Evolutionary conservation across 2,888 invertebrate genomes (phyloP).

Genomic region (Fragum sueziense): DNA sequence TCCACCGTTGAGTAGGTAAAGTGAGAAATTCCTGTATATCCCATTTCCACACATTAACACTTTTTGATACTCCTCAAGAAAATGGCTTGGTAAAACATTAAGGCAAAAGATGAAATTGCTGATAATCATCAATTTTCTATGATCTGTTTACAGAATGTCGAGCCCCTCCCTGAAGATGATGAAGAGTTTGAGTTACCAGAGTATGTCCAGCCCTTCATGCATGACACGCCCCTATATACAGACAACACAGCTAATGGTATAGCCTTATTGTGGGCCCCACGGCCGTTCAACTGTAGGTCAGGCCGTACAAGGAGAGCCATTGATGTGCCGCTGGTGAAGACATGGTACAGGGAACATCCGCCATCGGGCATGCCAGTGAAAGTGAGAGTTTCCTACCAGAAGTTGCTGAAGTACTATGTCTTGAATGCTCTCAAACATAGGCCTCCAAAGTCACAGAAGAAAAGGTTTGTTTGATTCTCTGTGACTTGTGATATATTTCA

Average conservation of each 20-base stretch:
- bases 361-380: constrained; percentile 91
- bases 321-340: constrained; percentile 98
- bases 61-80: too few relatives aligned
- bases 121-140: too few relatives aligned
- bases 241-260: constrained; percentile 99
- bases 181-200: constrained; percentile 96
- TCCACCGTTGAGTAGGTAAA: too few relatives aligned
- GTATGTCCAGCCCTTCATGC: constrained; percentile 94
- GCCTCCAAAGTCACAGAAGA: constrained; percentile 99
- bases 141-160: constrained; percentile 86
- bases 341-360: constrained; percentile 88
- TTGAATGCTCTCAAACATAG: constrained; percentile 98
- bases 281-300: constrained; percentile 98
- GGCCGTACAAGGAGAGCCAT: constrained; percentile 96
- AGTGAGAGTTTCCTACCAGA: constrained; percentile 99
- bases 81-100: too few relatives aligned
- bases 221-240: constrained; percentile 97
- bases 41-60: too few relatives aligned
- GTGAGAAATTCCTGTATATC: too few relatives aligned
- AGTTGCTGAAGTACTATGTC: constrained; percentile 98
- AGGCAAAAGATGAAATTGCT: too few relatives aligned
- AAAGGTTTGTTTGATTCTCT: constrained; percentile 88
- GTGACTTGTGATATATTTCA: too few relatives aligned
- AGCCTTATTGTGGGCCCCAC: constrained; percentile 97
- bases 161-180: constrained; percentile 90